Conservation (phyloP, 2,888 invertebrate genomes). For the Oxyteleia sp. region DNA sequence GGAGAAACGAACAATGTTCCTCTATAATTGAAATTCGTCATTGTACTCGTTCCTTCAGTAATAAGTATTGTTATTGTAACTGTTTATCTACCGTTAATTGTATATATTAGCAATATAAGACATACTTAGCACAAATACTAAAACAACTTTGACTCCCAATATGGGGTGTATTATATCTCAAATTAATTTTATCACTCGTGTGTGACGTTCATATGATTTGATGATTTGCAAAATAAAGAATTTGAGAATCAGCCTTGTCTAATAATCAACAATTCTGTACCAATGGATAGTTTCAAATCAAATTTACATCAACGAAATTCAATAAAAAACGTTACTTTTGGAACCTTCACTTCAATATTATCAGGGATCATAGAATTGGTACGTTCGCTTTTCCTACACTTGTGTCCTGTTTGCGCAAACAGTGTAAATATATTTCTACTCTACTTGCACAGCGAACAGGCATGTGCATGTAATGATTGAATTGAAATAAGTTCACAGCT, state of each 20-base stretch:
- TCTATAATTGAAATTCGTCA: constrained; percentile 49
- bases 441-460: no score
- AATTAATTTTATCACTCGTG: constrained; percentile 75
- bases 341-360: no score
- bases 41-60: constrained; percentile 38
- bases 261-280: no score
- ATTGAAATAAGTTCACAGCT: no score
- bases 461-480: no score
- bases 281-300: no score
- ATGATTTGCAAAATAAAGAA: constrained; percentile 34
- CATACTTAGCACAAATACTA: constrained; percentile 68
- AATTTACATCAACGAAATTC: no score
- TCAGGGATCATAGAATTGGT: no score
- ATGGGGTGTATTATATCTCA: constrained; percentile 79
- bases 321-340: no score
- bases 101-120: constrained; percentile 63
- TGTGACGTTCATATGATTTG: constrained; percentile 50
- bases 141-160: constrained; percentile 78
- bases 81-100: constrained; percentile 52
- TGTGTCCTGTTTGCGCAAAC: no score
- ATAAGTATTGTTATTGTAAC: constrained; percentile 45
- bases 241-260: constrained; percentile 29
- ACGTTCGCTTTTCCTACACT: no score
- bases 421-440: no score
- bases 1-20: constrained; percentile 76